A percentile compares a stretch with the other conserved stretches of the same genome.
Evolutionary conservation across 2,113 vertebrate genomes (phyloP).

Genomic region (Octodon degus): DNA sequence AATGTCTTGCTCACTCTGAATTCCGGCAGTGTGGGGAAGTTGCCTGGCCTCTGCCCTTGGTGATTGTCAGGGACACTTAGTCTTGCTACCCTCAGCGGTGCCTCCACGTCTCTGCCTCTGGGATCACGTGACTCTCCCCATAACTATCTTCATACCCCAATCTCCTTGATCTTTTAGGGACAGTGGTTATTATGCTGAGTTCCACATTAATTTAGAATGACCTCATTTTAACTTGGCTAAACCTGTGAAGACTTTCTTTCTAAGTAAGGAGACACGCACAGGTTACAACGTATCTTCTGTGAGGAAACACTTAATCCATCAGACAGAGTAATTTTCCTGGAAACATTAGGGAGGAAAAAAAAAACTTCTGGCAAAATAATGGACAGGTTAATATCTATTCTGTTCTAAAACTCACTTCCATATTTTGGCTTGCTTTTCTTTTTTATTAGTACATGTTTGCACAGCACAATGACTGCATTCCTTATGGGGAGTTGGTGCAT

Average conservation of each 20-base stretch:
- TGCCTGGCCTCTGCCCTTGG: background rate
- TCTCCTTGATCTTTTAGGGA: background rate
- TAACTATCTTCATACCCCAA: background rate
- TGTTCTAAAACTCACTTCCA: slow-evolving; percentile 36
- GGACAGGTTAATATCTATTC: background rate
- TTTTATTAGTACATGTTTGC: background rate
- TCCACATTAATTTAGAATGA: background rate
- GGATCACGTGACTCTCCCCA: background rate
- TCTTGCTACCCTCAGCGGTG: background rate
- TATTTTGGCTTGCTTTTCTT: background rate
- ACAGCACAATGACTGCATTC: background rate
- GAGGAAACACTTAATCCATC: background rate
- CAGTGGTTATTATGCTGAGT: background rate
- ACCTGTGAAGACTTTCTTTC: background rate
- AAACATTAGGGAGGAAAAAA: background rate
- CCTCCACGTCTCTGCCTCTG: background rate
- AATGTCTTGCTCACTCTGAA: background rate
- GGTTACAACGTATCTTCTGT: background rate
- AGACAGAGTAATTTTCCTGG: background rate
- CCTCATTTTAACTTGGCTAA: background rate
- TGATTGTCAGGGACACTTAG: background rate
- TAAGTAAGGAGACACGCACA: background rate
- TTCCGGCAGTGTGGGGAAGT: background rate
- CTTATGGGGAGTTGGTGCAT: background rate
- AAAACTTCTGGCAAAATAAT: slow-evolving; percentile 7